Base-by-base conservation (phyloP, 2,113 vertebrate genomes). In the Apus apus region DNA sequence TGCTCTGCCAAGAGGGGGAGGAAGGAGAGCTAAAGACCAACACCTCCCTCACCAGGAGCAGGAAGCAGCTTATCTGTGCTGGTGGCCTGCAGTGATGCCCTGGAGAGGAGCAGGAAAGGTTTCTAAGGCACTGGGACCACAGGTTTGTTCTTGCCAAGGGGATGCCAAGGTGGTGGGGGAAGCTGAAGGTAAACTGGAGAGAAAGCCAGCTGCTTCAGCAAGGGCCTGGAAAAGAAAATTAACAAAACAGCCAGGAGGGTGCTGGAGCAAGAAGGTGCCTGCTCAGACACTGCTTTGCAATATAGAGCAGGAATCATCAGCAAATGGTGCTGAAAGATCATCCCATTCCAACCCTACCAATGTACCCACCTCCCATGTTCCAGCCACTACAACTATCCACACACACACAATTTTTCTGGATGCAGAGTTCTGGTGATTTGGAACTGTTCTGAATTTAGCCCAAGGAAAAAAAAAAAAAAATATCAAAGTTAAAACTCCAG, bases 11-110 rank as follows among this genome's bases (percentile, higher is more conserved):
- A 51, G 71, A 65, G 32, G 43, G 50, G 50, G 29, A 70, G 6
- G 70, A 92, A 38, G 48, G 22, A 21, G 67, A 73, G 53, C 6
- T 10, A 32, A 43, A 13, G 11, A 18, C 15, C 15, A 18, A 2
- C 1, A 4, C 7, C 51, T 62, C 27, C 66, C 60, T 27, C 53
- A 6, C 9, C 32, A 36, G 0, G 2, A 45, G 51, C 1, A 23
- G 53, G 11, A 9, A 1, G 34, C 29, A 43, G 64, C 60, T 25
- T 2, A 0, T n/a, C 3, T 21, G 1, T 25, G 36, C 36, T 51
- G 61, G 2, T 14, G 46, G 15, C 9, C 26, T 11, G 40, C 34
- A 30, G 26, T 4, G 8, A 7, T 0, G 8, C 15, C 8, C 17
- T 0, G 6, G 26, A 57, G 57, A 62, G 20, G 5, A 48, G 7